Evolutionary conservation across 2,113 vertebrate species (phyloP).

Genomic region (Alligator sinensis): DNA sequence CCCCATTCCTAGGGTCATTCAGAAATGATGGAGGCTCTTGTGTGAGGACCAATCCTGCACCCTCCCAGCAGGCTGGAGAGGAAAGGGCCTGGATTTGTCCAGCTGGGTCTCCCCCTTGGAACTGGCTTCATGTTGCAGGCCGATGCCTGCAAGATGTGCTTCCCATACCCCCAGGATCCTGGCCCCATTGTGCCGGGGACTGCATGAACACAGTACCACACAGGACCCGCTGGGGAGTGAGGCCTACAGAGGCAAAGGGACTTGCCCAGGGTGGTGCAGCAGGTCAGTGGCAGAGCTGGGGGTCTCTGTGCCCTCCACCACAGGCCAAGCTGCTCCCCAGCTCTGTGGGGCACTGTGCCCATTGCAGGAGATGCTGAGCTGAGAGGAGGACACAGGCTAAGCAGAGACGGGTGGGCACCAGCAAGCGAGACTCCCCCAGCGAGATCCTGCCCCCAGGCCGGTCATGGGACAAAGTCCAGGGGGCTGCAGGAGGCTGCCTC

Average conservation of each 20-base stretch:
- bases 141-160: neutral
- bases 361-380: neutral
- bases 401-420: neutral
- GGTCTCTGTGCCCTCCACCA: neutral
- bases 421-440: neutral
- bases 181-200: neutral
- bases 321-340: neutral
- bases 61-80: neutral
- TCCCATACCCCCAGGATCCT: neutral
- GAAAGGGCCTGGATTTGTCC: neutral
- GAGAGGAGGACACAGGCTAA: neutral
- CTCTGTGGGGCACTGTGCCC: neutral
- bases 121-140: neutral
- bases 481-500: slow-evolving; percentile 28
- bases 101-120: neutral
- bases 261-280: neutral
- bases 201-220: too few relatives aligned
- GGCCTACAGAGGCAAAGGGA: neutral
- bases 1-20: too few relatives aligned
- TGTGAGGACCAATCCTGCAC: too few relatives aligned
- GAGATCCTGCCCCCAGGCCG: neutral
- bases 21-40: too few relatives aligned
- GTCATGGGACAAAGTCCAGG: slow-evolving; percentile 41
- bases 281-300: neutral
- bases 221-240: too few relatives aligned